Evolutionary conservation across 2,797 vertebrate genomes (phyloP).

Genomic region (Pempheris klunzingeri): DNA sequence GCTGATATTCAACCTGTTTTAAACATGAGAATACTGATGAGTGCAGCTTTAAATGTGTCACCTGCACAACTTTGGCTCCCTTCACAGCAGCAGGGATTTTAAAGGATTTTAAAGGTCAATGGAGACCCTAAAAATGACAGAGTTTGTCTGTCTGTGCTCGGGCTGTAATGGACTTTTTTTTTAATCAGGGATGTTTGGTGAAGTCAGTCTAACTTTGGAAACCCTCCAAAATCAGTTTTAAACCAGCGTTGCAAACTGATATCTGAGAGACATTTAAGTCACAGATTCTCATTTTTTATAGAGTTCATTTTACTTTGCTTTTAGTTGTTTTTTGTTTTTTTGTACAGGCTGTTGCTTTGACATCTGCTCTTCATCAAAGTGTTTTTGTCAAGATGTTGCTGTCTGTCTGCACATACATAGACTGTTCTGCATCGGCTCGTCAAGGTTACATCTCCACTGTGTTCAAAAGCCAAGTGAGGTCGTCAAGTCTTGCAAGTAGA

Average conservation of each 20-base stretch:
- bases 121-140: conserved; percentile 1
- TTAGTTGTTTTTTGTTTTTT: not conserved
- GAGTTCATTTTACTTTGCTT: no score
- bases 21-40: not conserved
- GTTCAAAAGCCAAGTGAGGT: conserved; percentile 31
- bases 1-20: conserved; percentile 9
- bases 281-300: conserved; percentile 1
- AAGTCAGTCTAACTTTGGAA: not conserved
- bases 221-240: not conserved
- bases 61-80: not conserved
- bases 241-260: not conserved
- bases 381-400: conserved; percentile 2
- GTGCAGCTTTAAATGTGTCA: conserved; percentile 2
- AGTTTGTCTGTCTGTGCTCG: not conserved
- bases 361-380: conserved; percentile 26
- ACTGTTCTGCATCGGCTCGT: conserved; percentile 30
- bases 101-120: not conserved
- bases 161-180: not conserved
- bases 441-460: conserved; percentile 54
- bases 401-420: conserved; percentile 26
- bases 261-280: not conserved
- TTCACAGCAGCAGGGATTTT: not conserved
- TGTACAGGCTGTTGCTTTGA: conserved; percentile 24
- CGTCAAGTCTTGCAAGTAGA: conserved; percentile 2
- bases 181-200: not conserved